phyloP scores from a whole-genome alignment of 2,888 invertebrate species.

The Tenodera sinensis region DNA sequence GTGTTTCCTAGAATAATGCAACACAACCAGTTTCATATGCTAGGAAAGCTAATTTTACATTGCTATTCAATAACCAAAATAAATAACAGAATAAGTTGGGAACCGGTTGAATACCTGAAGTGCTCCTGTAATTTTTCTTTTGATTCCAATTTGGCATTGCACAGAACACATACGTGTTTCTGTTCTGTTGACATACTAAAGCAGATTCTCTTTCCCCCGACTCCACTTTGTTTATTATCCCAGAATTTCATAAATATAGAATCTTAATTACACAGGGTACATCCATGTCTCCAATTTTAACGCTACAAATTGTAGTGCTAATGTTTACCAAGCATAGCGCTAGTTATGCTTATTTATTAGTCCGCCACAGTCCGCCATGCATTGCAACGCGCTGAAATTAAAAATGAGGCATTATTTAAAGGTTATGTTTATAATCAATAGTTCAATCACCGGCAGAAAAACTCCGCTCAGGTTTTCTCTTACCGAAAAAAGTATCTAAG shows the following conservation, averaged over 20 bases:
- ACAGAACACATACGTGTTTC: slow-evolving; percentile 51
- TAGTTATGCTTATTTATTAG: background rate
- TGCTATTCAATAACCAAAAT: background rate
- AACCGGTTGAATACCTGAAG: slow-evolving; percentile 51
- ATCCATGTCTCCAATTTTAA: background rate
- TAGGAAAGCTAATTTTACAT: background rate
- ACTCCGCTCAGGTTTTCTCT: no score
- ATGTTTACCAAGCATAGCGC: background rate
- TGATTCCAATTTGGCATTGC: slow-evolving; percentile 52
- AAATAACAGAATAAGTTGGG: background rate
- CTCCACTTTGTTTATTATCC: background rate
- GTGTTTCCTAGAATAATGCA: slow-evolving; percentile 51
- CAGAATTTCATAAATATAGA: background rate
- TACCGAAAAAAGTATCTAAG: no score
- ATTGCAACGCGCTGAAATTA: no score
- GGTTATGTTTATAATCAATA: no score
- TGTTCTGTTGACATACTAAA: slow-evolving; percentile 17
- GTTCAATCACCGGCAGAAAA: no score
- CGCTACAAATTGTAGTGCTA: background rate
- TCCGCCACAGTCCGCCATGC: no score
- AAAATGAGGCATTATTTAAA: no score
- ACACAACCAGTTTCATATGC: background rate
- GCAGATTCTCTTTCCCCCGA: background rate
- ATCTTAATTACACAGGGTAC: background rate
- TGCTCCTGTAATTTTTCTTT: slow-evolving; percentile 59